Evolutionary conservation across 1,140 invertebrate genomes (phyloP).

Genomic region (Leptonema lineaticorne): DNA sequence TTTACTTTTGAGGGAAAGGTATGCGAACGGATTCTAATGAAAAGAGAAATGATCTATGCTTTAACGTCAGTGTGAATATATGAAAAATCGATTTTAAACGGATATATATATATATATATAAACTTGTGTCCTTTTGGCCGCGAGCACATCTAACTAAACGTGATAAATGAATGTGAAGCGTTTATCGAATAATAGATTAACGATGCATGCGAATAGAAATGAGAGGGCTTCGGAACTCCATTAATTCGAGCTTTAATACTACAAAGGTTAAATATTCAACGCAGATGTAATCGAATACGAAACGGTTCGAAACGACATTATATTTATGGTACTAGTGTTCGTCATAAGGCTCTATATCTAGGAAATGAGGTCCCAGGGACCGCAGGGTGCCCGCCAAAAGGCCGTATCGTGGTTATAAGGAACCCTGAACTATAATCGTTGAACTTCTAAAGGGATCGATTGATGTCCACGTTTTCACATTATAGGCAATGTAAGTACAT

Average conservation of each 20-base stretch:
- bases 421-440: slow-evolving; percentile 6
- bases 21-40: neutral
- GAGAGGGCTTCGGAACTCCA: neutral
- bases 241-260: slow-evolving; percentile 11
- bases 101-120: too few relatives aligned
- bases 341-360: slow-evolving; percentile 10
- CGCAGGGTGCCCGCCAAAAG: slow-evolving; percentile 6
- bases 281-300: slow-evolving; percentile 12
- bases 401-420: neutral
- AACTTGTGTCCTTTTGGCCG: too few relatives aligned
- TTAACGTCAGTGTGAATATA: too few relatives aligned
- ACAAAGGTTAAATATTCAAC: neutral
- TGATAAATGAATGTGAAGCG: too few relatives aligned
- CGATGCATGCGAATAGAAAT: neutral
- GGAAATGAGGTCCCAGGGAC: slow-evolving; percentile 20
- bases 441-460: slow-evolving; percentile 13
- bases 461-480: slow-evolving; percentile 9
- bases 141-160: too few relatives aligned
- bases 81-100: too few relatives aligned
- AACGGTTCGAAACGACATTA: slow-evolving; percentile 12
- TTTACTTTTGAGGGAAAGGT: neutral
- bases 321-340: slow-evolving; percentile 18
- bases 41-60: too few relatives aligned
- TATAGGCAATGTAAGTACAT: neutral
- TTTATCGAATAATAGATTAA: too few relatives aligned